Percentiles rank a stretch among this genome's conserved stretches.
phyloP scores from a whole-genome alignment of 2,113 vertebrate genomes.

The Centrocercus urophasianus region DNA sequence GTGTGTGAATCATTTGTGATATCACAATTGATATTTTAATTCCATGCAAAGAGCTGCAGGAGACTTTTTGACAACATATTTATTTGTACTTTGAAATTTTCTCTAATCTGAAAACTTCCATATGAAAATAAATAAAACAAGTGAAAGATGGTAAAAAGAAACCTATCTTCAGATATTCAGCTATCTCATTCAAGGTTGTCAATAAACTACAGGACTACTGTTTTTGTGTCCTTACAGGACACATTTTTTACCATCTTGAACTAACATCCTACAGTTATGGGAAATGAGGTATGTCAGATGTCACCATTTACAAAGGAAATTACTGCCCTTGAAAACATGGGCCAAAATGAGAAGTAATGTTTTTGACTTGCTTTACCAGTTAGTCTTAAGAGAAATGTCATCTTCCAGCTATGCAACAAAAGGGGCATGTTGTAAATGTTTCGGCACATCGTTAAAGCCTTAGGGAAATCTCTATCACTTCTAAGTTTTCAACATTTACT shows the following conservation, averaged over 20 bases:
- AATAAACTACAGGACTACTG: background rate
- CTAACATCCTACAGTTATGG: background rate
- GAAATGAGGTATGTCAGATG: background rate
- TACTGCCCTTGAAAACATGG: background rate
- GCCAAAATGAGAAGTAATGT: background rate
- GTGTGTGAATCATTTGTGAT: background rate
- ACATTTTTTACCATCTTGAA: background rate
- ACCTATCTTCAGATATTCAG: background rate
- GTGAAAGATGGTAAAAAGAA: background rate
- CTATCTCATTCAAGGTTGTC: background rate
- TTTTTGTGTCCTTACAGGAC: background rate
- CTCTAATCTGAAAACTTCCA: background rate
- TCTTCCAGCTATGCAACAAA: background rate
- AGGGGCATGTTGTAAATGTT: background rate
- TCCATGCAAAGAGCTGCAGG: fast-evolving
- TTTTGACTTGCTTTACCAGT: background rate
- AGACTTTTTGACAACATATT: background rate
- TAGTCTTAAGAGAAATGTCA: background rate
- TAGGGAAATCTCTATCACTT: background rate
- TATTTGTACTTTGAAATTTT: background rate
- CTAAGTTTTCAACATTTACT: background rate
- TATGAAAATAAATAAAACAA: background rate
- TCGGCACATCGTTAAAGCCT: background rate
- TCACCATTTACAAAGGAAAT: background rate
- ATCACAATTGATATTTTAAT: background rate